Percentiles rank a stretch among this genome's conserved stretches.
Conservation (phyloP, 1,140 invertebrate genomes). For the Drosophila repletoides region DNA sequence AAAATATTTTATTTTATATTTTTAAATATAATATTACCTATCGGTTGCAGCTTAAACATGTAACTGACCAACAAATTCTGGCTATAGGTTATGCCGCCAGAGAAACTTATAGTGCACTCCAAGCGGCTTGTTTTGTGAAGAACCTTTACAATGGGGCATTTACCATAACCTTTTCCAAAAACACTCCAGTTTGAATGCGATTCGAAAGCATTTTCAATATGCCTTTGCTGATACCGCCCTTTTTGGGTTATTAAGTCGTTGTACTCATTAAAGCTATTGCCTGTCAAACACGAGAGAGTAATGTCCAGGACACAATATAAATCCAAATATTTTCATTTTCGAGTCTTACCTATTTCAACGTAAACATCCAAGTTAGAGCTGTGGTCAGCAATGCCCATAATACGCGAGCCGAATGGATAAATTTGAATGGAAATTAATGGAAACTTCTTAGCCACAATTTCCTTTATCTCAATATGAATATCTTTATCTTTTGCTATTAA, state of each 20-base stretch:
- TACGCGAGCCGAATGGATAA: slow-evolving; percentile 26
- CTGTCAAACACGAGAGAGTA: too few relatives aligned
- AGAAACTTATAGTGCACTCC: slow-evolving; percentile 29
- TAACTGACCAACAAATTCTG: slow-evolving; percentile 44
- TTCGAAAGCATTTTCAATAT: not conserved
- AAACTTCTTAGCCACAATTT: not conserved
- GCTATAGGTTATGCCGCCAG: not conserved
- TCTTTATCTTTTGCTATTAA: not conserved
- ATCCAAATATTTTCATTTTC: not conserved
- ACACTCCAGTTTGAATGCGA: not conserved
- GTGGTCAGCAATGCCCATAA: slow-evolving; percentile 17
- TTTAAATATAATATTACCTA: slow-evolving; percentile 18
- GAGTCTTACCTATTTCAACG: slow-evolving; percentile 8
- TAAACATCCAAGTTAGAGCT: slow-evolving; percentile 34
- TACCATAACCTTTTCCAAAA: not conserved
- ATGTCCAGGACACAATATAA: not conserved
- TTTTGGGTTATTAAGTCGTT: not conserved
- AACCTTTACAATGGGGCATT: slow-evolving; percentile 17
- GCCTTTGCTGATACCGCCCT: not conserved
- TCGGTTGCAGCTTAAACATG: slow-evolving; percentile 37
- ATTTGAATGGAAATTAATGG: not conserved
- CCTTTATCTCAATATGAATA: not conserved
- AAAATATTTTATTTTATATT: not conserved
- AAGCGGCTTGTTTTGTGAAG: not conserved
- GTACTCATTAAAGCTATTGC: not conserved